Evolutionary conservation across 2,113 vertebrate species (phyloP).

Genomic region (Coptodon rendalli): DNA sequence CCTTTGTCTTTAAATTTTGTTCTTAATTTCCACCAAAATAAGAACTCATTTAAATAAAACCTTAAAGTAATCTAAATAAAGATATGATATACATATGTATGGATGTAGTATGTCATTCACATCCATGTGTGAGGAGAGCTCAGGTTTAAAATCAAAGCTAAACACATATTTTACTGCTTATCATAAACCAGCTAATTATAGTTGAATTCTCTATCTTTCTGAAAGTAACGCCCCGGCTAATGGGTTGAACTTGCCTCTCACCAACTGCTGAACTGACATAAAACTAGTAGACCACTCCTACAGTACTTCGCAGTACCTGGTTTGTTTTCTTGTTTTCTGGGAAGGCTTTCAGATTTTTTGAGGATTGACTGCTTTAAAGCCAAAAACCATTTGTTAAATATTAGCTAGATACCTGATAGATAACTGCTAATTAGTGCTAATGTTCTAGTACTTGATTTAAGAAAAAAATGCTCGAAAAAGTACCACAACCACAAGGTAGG

Average conservation of each 20-base stretch:
- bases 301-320: not conserved
- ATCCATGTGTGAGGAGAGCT: not conserved
- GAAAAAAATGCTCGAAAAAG: not conserved
- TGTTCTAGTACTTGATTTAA: not conserved
- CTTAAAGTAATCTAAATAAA: not conserved
- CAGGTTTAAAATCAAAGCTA: not conserved
- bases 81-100: not conserved
- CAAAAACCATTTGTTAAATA: not conserved
- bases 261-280: not conserved
- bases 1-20: too few relatives aligned
- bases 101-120: not conserved
- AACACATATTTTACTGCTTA: not conserved
- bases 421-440: not conserved
- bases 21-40: not conserved
- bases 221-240: not conserved
- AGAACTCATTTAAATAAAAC: not conserved
- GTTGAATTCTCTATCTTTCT: not conserved
- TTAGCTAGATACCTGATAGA: not conserved
- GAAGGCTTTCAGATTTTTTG: not conserved
- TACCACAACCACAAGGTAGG: not conserved
- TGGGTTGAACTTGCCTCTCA: not conserved
- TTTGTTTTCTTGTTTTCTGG: not conserved
- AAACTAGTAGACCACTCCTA: not conserved
- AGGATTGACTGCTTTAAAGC: not conserved
- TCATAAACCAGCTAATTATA: not conserved